Percentiles rank a stretch among this genome's conserved stretches.
These are phyloP conservation scores for Pseudomugil gertrudae DNA, from an alignment of 2,797 vertebrate species.

Conservation along the genomic window DNA sequence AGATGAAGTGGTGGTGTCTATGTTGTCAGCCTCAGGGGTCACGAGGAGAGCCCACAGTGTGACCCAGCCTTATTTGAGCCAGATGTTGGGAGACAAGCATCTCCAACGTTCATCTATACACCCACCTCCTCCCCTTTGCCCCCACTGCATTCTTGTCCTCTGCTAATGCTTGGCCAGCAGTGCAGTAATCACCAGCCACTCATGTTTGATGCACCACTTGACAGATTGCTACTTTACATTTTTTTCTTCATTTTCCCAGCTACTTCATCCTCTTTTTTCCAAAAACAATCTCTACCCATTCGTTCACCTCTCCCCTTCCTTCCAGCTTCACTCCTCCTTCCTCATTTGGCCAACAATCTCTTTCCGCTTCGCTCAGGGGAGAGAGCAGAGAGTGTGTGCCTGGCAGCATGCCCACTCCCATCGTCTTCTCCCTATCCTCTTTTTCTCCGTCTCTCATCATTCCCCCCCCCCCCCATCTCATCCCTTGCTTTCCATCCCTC, in stretches of 20 bases:
- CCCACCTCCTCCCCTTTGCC: background rate
- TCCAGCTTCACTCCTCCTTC: slow-evolving; percentile 49
- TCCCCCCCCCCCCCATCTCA: slow-evolving; percentile 9
- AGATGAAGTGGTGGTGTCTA: slow-evolving; percentile 83
- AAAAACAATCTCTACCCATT: slow-evolving; percentile 47
- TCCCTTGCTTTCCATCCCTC: slow-evolving; percentile 17
- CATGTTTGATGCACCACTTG: slow-evolving; percentile 28
- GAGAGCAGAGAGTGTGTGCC: slow-evolving; percentile 57
- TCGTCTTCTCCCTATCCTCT: slow-evolving; percentile 23
- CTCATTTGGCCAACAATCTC: slow-evolving; percentile 70
- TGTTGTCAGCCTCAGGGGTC: slow-evolving; percentile 83
- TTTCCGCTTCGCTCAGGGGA: slow-evolving; percentile 64
- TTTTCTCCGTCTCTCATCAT: background rate
- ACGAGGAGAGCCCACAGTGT: slow-evolving; percentile 77
- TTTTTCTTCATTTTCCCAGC: slow-evolving; percentile 4
- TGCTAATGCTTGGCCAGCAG: slow-evolving; percentile 31
- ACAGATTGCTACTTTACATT: slow-evolving; percentile 30
- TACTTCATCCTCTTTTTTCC: slow-evolving; percentile 15
- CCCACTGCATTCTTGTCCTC: slow-evolving; percentile 35
- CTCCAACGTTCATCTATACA: slow-evolving; percentile 8
- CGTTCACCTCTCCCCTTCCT: slow-evolving; percentile 45
- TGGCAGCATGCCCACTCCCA: slow-evolving; percentile 62
- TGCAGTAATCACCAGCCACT: slow-evolving; percentile 26
- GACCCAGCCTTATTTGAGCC: slow-evolving; percentile 86
- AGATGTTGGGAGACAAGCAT: slow-evolving; percentile 88